These are phyloP conservation scores for Drosophila recens DNA, from an alignment of 2,888 invertebrate species.

Conservation along the genomic window DNA sequence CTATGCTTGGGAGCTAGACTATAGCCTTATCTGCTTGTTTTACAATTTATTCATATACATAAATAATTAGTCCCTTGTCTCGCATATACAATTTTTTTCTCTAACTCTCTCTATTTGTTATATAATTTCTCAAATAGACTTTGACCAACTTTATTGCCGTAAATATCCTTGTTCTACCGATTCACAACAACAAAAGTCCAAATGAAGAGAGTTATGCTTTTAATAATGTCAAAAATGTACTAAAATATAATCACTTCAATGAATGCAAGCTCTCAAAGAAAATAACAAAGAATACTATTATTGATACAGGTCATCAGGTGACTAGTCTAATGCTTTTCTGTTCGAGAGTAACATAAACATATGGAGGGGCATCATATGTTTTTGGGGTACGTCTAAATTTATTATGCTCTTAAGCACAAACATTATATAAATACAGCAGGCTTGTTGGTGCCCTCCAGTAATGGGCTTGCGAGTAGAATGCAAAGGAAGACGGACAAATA, in stretches of 20 bases:
- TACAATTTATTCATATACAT: too few relatives aligned
- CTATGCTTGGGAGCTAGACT: too few relatives aligned
- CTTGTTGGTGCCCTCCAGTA: slow-evolving; percentile 3
- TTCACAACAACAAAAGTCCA: neutral
- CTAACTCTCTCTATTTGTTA: too few relatives aligned
- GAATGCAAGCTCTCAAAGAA: neutral
- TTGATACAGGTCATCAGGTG: neutral
- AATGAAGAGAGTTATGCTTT: neutral
- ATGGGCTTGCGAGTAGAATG: neutral
- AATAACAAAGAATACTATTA: neutral
- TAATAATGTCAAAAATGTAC: neutral
- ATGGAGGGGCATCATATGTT: neutral
- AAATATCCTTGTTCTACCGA: too few relatives aligned
- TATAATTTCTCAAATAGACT: too few relatives aligned
- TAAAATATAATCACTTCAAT: neutral
- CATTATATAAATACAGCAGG: slow-evolving; percentile 9
- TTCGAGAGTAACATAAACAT: slow-evolving; percentile 1
- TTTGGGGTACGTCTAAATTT: neutral
- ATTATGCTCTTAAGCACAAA: slow-evolving; percentile 6
- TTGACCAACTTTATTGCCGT: too few relatives aligned
- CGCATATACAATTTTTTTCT: too few relatives aligned
- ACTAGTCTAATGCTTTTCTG: neutral
- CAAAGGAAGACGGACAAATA: neutral
- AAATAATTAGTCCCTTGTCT: too few relatives aligned
- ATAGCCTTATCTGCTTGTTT: too few relatives aligned